phyloP scores from a whole-genome alignment of 37 sponge, comb jelly and placozoan genomes.

The Theonella swinhoei region DNA sequence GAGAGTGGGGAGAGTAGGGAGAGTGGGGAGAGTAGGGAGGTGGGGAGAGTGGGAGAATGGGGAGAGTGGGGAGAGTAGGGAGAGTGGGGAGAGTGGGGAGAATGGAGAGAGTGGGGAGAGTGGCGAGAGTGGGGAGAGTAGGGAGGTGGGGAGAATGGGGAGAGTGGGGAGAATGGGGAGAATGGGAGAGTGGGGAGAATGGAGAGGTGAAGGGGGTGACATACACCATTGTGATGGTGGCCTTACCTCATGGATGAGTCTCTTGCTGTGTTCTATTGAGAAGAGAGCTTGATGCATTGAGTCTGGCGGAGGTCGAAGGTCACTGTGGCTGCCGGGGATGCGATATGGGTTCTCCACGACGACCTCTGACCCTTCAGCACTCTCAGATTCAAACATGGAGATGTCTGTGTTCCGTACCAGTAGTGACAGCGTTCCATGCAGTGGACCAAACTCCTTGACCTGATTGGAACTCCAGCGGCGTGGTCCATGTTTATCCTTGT shows the following conservation, averaged over 20 bases:
- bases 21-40: constrained; percentile 9
- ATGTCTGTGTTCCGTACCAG: constrained; percentile 68
- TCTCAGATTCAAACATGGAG: constrained; percentile 63
- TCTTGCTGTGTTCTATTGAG: constrained; percentile 51
- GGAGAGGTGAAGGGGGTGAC: background rate
- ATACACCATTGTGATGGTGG: background rate
- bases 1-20: no score
- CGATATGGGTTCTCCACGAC: constrained; percentile 47
- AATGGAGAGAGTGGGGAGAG: background rate
- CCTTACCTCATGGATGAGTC: constrained; percentile 58
- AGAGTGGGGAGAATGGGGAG: no score
- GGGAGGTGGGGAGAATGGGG: no score
- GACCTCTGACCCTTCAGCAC: background rate
- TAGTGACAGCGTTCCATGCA: constrained; percentile 55
- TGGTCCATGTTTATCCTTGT: constrained; percentile 14
- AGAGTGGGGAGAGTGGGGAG: no score
- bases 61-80: background rate
- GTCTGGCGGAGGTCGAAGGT: constrained; percentile 46
- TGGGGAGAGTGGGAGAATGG: background rate
- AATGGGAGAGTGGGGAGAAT: no score
- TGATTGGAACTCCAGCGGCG: constrained; percentile 67
- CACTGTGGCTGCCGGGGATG: constrained; percentile 18
- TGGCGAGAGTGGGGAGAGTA: background rate
- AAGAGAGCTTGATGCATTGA: constrained; percentile 58
- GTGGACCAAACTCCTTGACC: constrained; percentile 71